Evolutionary conservation across 2,113 vertebrate genomes (phyloP), one percentile per base, ranked within the genome.

Genomic region (Lamprologus speciosus): DNA sequence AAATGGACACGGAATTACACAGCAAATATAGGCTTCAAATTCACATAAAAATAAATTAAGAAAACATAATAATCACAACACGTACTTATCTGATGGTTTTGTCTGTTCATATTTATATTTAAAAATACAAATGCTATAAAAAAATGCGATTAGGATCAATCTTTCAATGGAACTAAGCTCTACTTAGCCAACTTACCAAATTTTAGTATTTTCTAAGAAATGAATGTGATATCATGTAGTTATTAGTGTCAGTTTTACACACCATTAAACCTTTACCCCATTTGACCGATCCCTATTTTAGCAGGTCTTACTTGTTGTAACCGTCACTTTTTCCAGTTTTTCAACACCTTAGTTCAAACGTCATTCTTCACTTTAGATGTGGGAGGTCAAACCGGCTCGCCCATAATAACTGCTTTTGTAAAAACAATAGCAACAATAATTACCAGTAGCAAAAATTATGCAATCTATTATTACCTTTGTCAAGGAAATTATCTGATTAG

Each of bases 251-350:
- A 51, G 45, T 78, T 31, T 51, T 13, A 19, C 28, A 31, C 26
- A 21, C 45, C 26, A 53, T 31, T 33, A 79, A 2, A 79, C 17
- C 13, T 73, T 28, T 73, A 45, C 23, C 0, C 16, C 21, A 19
- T 0, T 28, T 50, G 26, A 8, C 14, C 16, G 0, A n/a, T 50
- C 70, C 17, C 17, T 45, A n/a, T 53, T 40, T 85, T 23, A 54
- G 81, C 87, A 47, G 16, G 87, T 87, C 33, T 28, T 23, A 51
- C 83, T 82, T 12, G 88, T 89, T 86, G 8, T 16, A 84, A 84
- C 33, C 2, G 4, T 17, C 23, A 2, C 65, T 19, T 55, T 31
- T 53, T 86, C 53, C 50, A 68, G 81, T 54, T 55, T 65, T 63
- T 83, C 57, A 19, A 3, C 42, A 12, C 19, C 54, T 16, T 14